phyloP scores from a whole-genome alignment of 1,140 invertebrate genomes.

The Drosophila auraria region DNA sequence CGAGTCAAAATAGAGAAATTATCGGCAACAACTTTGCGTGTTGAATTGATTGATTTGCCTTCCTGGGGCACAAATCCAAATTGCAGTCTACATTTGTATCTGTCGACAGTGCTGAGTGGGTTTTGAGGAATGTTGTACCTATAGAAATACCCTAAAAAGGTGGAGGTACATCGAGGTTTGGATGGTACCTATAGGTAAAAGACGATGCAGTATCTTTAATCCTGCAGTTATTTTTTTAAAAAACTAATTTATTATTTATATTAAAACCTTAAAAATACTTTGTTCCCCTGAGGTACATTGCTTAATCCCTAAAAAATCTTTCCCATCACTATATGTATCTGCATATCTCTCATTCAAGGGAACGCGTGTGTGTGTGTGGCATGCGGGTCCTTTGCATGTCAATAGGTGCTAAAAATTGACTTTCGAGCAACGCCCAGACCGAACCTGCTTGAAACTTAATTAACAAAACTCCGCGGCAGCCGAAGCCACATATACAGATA shows the following conservation, averaged over 20 bases:
- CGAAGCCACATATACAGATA: conserved; percentile 30
- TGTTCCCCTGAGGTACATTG: too few relatives aligned
- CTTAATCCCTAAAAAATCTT: too few relatives aligned
- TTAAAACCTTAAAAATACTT: too few relatives aligned
- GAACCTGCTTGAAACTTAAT: conserved; percentile 75
- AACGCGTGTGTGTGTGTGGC: conserved; percentile 21
- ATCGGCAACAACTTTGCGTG: conserved; percentile 77
- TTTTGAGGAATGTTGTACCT: conserved; percentile 1
- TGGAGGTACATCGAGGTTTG: not conserved
- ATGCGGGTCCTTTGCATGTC: conserved; percentile 76
- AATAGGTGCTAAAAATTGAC: conserved; percentile 81
- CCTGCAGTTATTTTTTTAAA: too few relatives aligned
- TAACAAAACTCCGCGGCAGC: conserved; percentile 57
- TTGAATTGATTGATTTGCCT: conserved; percentile 81
- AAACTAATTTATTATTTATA: too few relatives aligned
- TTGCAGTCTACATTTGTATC: conserved; percentile 42
- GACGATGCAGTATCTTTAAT: not conserved
- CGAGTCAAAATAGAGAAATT: conserved; percentile 81
- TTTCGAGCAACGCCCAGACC: conserved; percentile 58
- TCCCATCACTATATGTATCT: conserved; percentile 8
- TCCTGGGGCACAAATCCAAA: conserved; percentile 38
- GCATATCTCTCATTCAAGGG: not conserved
- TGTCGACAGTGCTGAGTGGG: conserved; percentile 14
- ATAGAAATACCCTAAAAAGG: not conserved
- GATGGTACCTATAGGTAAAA: not conserved